Percentiles rank a stretch among this genome's conserved stretches.
Conservation (phyloP, 1,140 invertebrate species). For the Tribolium castaneum region DNA sequence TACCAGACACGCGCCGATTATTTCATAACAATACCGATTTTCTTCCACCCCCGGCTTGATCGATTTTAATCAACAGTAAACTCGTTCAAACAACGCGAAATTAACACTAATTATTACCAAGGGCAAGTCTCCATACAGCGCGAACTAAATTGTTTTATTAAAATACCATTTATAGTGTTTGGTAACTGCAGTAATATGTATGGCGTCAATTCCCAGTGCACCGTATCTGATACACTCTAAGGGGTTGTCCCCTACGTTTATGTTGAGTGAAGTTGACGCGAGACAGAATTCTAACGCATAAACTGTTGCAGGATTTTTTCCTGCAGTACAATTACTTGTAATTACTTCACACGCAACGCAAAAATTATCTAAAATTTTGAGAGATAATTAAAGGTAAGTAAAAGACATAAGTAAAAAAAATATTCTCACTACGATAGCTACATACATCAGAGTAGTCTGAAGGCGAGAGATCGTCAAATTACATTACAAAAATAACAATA, state of each 20-base stretch:
- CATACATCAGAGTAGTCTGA: too few species aligned
- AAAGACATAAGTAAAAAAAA: too few species aligned
- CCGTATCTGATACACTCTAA: background rate
- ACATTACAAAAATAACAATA: too few species aligned
- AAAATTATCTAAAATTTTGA: background rate
- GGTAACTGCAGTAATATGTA: slow-evolving; percentile 26
- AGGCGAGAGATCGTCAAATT: too few species aligned
- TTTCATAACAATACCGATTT: slow-evolving; percentile 37
- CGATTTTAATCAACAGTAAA: background rate
- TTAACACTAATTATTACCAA: background rate
- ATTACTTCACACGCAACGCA: background rate
- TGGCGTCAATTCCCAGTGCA: slow-evolving; percentile 28
- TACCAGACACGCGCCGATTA: slow-evolving; percentile 41
- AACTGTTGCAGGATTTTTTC: background rate
- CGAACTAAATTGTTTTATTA: slow-evolving; percentile 19
- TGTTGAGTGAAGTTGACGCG: background rate
- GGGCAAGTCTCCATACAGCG: background rate
- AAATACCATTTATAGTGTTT: slow-evolving; percentile 37
- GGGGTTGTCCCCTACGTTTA: slow-evolving; percentile 9
- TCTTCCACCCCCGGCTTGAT: background rate
- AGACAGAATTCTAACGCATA: slow-evolving; percentile 19
- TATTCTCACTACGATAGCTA: too few species aligned
- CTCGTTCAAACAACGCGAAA: background rate
- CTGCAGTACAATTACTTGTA: background rate
- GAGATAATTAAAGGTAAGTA: too few species aligned